Conservation (phyloP, 2,888 invertebrate species). For the Drosophila mimica region DNA sequence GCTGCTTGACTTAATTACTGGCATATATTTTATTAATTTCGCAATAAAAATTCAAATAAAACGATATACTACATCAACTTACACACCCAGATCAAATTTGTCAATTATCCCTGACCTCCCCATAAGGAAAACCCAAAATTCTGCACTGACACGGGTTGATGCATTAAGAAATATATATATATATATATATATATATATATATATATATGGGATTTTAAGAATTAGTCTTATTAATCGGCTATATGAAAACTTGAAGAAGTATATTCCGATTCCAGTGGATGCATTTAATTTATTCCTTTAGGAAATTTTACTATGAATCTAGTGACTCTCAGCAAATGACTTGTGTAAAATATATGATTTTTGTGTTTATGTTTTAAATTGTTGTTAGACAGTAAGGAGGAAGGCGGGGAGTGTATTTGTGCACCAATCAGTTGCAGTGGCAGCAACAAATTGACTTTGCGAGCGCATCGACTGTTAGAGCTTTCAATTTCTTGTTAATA, state of each 20-base stretch:
- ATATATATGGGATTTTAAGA: background rate
- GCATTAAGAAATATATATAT: background rate
- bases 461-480: constrained; percentile 35
- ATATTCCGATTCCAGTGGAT: background rate
- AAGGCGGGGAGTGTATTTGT: background rate
- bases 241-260: background rate
- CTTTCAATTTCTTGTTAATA: constrained; percentile 70
- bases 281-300: background rate
- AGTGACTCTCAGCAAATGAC: background rate
- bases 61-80: constrained; percentile 13
- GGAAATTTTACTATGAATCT: background rate
- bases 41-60: constrained; percentile 29
- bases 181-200: background rate
- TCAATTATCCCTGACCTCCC: background rate
- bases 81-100: constrained; percentile 3
- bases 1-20: constrained; percentile 80
- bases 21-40: constrained; percentile 80
- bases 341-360: background rate
- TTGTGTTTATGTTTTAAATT: background rate
- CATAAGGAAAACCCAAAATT: background rate
- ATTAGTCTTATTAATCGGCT: background rate
- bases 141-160: background rate
- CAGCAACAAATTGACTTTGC: constrained; percentile 49
- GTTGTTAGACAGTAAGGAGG: background rate
- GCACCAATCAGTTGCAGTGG: background rate